Evolutionary conservation across 1,140 invertebrate species (phyloP), one percentile per base, ranked within the genome.

Genomic region (Notospermus geniculatus): DNA sequence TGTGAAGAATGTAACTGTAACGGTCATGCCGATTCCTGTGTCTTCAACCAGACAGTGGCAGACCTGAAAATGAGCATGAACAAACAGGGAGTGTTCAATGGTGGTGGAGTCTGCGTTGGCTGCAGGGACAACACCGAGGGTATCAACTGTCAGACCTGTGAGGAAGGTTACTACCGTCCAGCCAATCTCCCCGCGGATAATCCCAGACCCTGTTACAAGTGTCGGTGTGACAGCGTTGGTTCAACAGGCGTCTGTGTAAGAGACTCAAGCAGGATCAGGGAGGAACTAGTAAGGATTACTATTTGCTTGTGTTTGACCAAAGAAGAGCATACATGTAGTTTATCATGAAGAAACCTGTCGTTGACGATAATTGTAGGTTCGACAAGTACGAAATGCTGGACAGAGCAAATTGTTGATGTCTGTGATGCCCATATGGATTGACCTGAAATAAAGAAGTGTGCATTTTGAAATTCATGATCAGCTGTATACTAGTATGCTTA

Each of bases 61-160:
- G 83, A 83, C 39, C 84, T 90, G 61, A 82, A 84, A 11, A 79
- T 89, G 15, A 97, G 93, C 1, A 73, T 97, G 52, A 94, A 98
- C 72, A 93, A 95, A 41, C 84, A 93, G 71, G 94, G 91, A 0
- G 87, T 87, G 30, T 94, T 92, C 75, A 90, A 92, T 65, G 95
- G 92, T 13, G 85, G 85, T 23, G 93, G 93, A 27, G 88, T 95
- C 36, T 98, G 95, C 77, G 80, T 91, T 60, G 89, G 92, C 74
- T 98, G 95, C 79, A 60, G 64, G 67, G 75, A n/a, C 76, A 62
- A 70, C 63, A 99, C 97, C 0, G 88, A 93, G 71, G 97, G 97
- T 13, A 95, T 95, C 56, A 99, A 99, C 80, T 99, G 97, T 80
- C 90, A 99, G 75, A 87, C 90, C 60, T 99, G 97, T 78, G 87